Evolutionary conservation across 1,140 invertebrate species (phyloP).

Genomic region (Drosophila lacertosa): DNA sequence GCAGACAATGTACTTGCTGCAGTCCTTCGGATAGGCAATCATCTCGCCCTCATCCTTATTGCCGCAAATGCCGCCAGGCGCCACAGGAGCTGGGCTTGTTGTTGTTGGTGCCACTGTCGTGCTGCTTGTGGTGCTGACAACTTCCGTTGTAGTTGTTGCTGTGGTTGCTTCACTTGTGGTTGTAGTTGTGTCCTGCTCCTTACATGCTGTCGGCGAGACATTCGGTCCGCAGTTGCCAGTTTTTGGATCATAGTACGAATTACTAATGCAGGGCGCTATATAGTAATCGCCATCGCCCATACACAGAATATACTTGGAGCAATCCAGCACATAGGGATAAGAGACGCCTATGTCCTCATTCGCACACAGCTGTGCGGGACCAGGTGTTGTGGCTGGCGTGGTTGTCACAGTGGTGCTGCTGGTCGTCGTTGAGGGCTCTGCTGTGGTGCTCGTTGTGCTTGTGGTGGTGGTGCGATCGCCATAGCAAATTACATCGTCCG

Average conservation of each 20-base stretch:
- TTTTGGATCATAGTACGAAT: conserved; percentile 59
- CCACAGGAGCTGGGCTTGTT: background rate
- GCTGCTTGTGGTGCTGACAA: conserved; percentile 27
- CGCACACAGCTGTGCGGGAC: conserved; percentile 54
- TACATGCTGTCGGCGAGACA: conserved; percentile 66
- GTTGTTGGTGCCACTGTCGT: conserved; percentile 28
- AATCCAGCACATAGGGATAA: conserved; percentile 56
- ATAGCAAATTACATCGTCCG: conserved; percentile 54
- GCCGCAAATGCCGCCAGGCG: conserved; percentile 53
- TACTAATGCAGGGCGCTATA: conserved; percentile 47
- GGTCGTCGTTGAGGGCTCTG: conserved; percentile 15
- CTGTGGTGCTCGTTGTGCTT: conserved; percentile 15
- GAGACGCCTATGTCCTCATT: conserved; percentile 20
- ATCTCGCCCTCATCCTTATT: conserved; percentile 49
- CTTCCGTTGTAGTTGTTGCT: conserved; percentile 35
- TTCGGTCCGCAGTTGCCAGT: conserved; percentile 49
- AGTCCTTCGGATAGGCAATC: conserved; percentile 66
- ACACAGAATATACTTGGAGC: conserved; percentile 60
- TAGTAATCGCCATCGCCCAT: conserved; percentile 34
- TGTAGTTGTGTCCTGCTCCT: conserved; percentile 19
- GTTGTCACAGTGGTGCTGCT: conserved; percentile 33
- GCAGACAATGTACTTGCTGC: conserved; percentile 76
- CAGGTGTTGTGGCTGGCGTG: conserved; percentile 24
- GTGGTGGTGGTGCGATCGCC: conserved; percentile 63
- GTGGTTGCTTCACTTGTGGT: conserved; percentile 29